Evolutionary conservation across 2,113 vertebrate genomes (phyloP).

Genomic region (Sorex araneus): DNA sequence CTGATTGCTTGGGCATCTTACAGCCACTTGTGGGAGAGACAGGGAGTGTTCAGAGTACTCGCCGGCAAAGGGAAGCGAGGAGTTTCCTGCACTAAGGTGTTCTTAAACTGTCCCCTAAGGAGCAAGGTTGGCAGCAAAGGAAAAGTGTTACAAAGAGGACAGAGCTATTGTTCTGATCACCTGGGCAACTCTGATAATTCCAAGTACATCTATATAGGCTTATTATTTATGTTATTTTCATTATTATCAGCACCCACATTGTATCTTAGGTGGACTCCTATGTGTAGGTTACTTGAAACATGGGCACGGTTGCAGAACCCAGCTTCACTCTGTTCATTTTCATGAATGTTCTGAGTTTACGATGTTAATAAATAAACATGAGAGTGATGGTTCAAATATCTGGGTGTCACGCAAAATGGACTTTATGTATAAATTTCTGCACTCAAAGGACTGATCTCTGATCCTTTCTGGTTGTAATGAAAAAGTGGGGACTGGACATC

Average conservation of each 20-base stretch:
- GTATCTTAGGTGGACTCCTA: not conserved
- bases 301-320: not conserved
- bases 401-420: conserved; percentile 22
- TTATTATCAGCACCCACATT: not conserved
- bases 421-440: conserved; percentile 39
- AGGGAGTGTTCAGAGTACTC: not conserved
- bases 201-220: not conserved
- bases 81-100: not conserved
- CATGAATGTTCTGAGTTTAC: conserved; percentile 35
- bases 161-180: not conserved
- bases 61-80: not conserved
- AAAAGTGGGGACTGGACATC: not conserved
- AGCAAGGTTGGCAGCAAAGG: not conserved
- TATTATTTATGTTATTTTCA: not conserved
- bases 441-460: conserved; percentile 6
- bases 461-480: not conserved
- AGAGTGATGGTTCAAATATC: conserved; percentile 49
- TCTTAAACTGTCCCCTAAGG: not conserved
- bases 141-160: not conserved
- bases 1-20: conserved; percentile 72
- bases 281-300: not conserved
- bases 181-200: conserved; percentile 18
- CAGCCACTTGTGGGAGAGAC: conserved; percentile 7
- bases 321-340: conserved; percentile 52
- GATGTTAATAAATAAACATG: conserved; percentile 43